A percentile compares a stretch with the other conserved stretches of the same genome.
phyloP scores from a whole-genome alignment of 1,140 invertebrate species.

The Temnothorax longispinosus region DNA sequence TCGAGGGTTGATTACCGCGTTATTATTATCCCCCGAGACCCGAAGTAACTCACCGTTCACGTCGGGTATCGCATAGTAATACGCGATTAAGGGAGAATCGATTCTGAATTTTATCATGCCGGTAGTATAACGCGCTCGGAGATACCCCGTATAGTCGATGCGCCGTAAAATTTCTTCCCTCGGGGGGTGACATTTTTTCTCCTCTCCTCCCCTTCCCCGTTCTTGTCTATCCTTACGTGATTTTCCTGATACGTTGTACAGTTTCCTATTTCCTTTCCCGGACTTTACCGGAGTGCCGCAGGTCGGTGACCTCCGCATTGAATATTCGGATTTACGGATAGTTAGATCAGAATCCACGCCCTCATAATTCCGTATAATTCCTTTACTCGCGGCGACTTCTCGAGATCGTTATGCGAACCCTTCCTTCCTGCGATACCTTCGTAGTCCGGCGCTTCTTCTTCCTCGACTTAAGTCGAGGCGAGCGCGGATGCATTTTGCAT shows the following conservation, averaged over 20 bases:
- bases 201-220: not conserved
- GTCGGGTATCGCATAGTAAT: conserved; percentile 69
- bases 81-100: conserved; percentile 72
- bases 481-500: conserved; percentile 53
- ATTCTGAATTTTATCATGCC: conserved; percentile 69
- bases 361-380: conserved; percentile 38
- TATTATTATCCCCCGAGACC: conserved; percentile 68
- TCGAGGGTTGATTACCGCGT: conserved; percentile 64
- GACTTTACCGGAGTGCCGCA: not conserved
- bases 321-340: conserved; percentile 15
- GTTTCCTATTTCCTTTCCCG: not conserved
- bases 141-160: conserved; percentile 56
- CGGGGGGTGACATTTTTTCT: not conserved
- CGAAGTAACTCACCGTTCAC: conserved; percentile 33
- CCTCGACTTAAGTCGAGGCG: conserved; percentile 30
- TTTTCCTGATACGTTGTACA: not conserved
- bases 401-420: conserved; percentile 18
- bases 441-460: conserved; percentile 24
- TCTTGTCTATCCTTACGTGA: not conserved
- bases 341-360: conserved; percentile 35
- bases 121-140: conserved; percentile 57
- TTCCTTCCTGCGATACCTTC: conserved; percentile 26
- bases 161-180: conserved; percentile 45
- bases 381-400: conserved; percentile 36
- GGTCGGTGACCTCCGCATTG: conserved; percentile 1